Evolutionary conservation across 1,140 invertebrate genomes (phyloP), one percentile per base, ranked within the genome.

Genomic region (Eumaeus atala): DNA sequence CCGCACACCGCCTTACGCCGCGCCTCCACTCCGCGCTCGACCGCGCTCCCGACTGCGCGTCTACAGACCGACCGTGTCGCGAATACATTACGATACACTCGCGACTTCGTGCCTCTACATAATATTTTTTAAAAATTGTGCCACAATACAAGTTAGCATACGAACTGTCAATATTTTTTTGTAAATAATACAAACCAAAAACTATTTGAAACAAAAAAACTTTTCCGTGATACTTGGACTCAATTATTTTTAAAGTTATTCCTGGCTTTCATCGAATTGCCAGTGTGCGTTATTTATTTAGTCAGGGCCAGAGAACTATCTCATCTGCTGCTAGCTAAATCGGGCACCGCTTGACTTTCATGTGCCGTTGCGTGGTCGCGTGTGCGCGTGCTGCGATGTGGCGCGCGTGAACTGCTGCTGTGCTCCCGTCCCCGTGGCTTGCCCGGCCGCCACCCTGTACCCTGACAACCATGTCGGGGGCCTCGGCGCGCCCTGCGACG

Each of bases 391-490:
- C 73, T 83, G 79, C 77, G 66, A 86, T 86, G 82, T 81, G 71
- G 42, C 81, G 72, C 76, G 70, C 75, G 74, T 84, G 75, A 81
- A 74, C 75, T 70, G 71, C 79, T 66, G 57, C 75, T 71, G 62
- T 64, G 54, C 56, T 74, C 67, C 66, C 67, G 71, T 72, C 91
- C 92, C 92, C 91, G 92, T 92, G 92, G 92, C 91, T 90, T 91
- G 90, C 89, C 91, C 91, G 88, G 91, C 91, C 91, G 92, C 92
- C 89, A 89, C 90, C 81, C 91, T 94, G 91, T 93, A 93, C 92
- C 84, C 86, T 84, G 92, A 93, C 91, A 92, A 92, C 92, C 92
- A 92, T 92, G 91, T 92, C 89, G 89, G 89, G 90, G 89, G 89
- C 87, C 89, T 90, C 83, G 89, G 90, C 89, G 90, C 90, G 89